phyloP scores from a whole-genome alignment of 2,113 vertebrate species.

The Labrus mixtus region DNA sequence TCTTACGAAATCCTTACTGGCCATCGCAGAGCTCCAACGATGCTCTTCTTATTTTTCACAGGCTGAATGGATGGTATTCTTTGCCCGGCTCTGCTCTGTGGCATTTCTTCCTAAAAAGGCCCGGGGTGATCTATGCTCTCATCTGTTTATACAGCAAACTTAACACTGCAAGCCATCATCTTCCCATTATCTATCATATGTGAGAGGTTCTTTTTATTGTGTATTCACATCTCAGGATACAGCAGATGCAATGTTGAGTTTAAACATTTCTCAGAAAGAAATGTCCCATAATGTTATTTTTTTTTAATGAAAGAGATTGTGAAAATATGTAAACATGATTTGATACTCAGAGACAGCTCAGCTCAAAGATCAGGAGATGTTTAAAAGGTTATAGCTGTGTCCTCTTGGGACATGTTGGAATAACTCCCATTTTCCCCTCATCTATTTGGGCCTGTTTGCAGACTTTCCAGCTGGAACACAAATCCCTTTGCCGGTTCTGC shows the following conservation, averaged over 20 bases:
- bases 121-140: constrained; percentile 51
- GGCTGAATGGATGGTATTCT: constrained; percentile 43
- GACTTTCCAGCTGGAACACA: constrained; percentile 61
- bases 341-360: constrained; percentile 37
- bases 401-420: constrained; percentile 54
- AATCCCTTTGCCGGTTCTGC: constrained; percentile 40
- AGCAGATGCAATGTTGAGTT: constrained; percentile 22
- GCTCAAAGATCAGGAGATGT: constrained; percentile 28
- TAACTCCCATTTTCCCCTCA: constrained; percentile 66
- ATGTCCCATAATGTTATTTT: constrained; percentile 50
- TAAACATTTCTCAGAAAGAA: constrained; percentile 32
- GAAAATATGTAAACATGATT: too few species aligned
- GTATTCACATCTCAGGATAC: constrained; percentile 53
- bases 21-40: constrained; percentile 21
- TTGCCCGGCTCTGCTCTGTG: constrained; percentile 36
- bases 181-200: constrained; percentile 42
- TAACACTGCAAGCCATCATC: constrained; percentile 51
- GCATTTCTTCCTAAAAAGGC: constrained; percentile 79
- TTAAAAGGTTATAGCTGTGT: constrained; percentile 52
- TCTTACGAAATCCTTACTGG: constrained; percentile 10
- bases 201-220: constrained; percentile 27
- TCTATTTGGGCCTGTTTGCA: constrained; percentile 61
- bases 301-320: constrained; percentile 47
- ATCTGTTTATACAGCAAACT: constrained; percentile 67
- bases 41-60: constrained; percentile 8